Percentiles rank a stretch among this genome's conserved stretches.
Evolutionary conservation across 2,888 invertebrate species (phyloP).

Genomic region (Aleiodes testaceus): DNA sequence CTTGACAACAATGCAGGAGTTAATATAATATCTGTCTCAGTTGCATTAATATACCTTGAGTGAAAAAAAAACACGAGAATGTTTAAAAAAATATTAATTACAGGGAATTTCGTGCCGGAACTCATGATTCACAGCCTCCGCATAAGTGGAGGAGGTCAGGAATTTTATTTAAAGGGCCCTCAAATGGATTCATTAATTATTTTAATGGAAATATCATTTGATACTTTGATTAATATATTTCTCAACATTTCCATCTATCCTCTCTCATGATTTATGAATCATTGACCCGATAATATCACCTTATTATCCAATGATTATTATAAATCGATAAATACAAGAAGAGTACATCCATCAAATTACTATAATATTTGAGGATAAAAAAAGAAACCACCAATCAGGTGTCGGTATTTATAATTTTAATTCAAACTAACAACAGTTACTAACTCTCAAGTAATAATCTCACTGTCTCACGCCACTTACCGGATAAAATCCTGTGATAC

Average conservation of each 20-base stretch:
- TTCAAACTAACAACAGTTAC: neutral
- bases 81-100: neutral
- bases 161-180: too few species aligned
- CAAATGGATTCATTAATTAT: too few species aligned
- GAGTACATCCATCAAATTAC: neutral
- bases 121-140: conserved; percentile 31
- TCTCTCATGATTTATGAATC: conserved; percentile 11
- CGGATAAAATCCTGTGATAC: conserved; percentile 16
- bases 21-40: conserved; percentile 1
- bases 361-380: neutral
- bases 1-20: conserved; percentile 53
- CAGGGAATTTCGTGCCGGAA: conserved; percentile 23
- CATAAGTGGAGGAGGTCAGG: neutral
- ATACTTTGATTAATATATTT: too few species aligned
- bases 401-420: conserved; percentile 22
- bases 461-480: conserved; percentile 35
- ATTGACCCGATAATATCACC: conserved; percentile 3
- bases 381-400: conserved; percentile 1
- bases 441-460: conserved; percentile 15
- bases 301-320: conserved; percentile 2
- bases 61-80: neutral
- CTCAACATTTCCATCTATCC: too few species aligned
- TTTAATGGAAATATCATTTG: too few species aligned
- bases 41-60: neutral
- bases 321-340: conserved; percentile 15